Conservation (phyloP, 2,888 invertebrate genomes). For the Meandrusa payeni region DNA sequence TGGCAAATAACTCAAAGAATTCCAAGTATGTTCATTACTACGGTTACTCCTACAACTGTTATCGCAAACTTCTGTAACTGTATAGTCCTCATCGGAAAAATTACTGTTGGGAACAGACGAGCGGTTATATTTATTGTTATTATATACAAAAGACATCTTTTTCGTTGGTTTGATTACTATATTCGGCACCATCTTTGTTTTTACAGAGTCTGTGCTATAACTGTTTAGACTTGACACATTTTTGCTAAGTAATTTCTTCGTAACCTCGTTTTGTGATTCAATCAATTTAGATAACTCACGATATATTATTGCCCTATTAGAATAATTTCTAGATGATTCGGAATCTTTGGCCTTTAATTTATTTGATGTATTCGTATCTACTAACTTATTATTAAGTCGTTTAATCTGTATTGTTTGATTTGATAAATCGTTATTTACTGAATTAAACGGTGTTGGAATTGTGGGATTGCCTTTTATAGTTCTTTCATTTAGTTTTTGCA, state of each 20-base stretch:
- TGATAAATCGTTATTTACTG: neutral
- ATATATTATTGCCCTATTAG: neutral
- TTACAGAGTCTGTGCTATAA: conserved; percentile 4
- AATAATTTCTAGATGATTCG: conserved; percentile 4
- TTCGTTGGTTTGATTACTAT: conserved; percentile 38
- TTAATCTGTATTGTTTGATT: neutral
- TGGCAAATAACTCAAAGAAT: conserved; percentile 49
- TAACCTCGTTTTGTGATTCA: conserved; percentile 2
- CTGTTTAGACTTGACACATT: neutral
- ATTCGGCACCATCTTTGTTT: conserved; percentile 29
- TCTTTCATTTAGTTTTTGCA: conserved; percentile 43
- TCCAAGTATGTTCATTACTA: conserved; percentile 33
- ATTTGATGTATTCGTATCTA: neutral
- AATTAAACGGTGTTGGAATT: no score
- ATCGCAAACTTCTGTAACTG: no score
- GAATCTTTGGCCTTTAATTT: neutral
- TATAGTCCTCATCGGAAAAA: no score
- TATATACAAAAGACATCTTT: conserved; percentile 8
- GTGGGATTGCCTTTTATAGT: no score
- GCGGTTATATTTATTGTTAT: neutral
- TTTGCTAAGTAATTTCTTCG: neutral
- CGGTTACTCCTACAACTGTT: no score
- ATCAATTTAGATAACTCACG: neutral
- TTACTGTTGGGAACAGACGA: no score
- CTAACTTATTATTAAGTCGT: neutral